Evolutionary conservation across 2,113 vertebrate genomes (phyloP), one percentile per base, ranked within the genome.

Genomic region (Dolichallabes microphthalmus): DNA sequence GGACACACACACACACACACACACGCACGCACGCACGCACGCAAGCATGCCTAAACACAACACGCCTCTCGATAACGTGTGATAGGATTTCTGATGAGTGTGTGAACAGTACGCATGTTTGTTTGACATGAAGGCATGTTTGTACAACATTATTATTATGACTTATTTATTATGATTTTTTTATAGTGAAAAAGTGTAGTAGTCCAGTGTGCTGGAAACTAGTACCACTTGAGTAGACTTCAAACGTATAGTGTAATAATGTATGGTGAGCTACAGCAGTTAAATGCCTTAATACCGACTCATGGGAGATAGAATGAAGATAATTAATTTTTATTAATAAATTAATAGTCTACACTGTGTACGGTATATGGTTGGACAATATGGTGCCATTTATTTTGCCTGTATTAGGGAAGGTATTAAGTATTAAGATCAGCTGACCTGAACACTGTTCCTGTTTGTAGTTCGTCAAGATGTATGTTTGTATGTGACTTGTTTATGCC

Each of bases 31-130:
- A 39, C 39, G 7, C 39, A 39, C 39, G 7, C 39, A 39, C 76
- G 50, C 84, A 85, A 53, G 66, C 86, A 66, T 76, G 83, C 74
- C 66, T 52, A 73, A 78, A 87, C 88, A 86, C 84, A 86, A 25
- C 79, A 80, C 68, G 39, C 80, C 66, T 27, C 74, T 15, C 3
- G 2, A 39, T 39, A 27, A 63, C 58, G 19, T 75, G 11, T 50
- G 55, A 82, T 68, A 82, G 6, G 79, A 32, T 78, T 53, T 32
- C 32, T 76, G n/a, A 83, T 32, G 61, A 63, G n/a, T 80, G 68
- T 35, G 61, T 69, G 68, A 45, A 45, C 39, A 45, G 39, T 74
- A 15, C 14, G 57, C 63, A 58, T 66, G 60, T 35, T 32, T 22
- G 80, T 45, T 35, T 39, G 30, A 50, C 35, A 64, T 5, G 12